Conservation (phyloP, 2,797 vertebrate genomes). For the Monodelphis domestica region DNA sequence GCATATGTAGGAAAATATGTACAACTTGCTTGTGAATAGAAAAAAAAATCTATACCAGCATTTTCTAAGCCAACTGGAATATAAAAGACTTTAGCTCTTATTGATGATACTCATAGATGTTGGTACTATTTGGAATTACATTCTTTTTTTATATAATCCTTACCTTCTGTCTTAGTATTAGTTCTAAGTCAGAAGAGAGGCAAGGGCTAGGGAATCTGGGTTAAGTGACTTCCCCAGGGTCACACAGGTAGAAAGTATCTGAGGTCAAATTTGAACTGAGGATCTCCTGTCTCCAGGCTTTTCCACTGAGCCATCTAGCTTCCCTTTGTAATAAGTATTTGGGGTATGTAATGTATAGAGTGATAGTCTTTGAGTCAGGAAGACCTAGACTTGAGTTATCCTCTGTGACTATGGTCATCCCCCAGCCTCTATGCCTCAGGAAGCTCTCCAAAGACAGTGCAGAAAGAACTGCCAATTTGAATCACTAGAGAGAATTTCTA, state of each 20-base stretch:
- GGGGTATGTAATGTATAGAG: not conserved
- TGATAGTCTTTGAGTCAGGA: not conserved
- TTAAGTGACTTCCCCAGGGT: too few relatives aligned
- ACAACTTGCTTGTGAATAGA: not conserved
- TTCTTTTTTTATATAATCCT: not conserved
- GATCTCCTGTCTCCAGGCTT: too few relatives aligned
- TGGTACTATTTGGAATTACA: not conserved
- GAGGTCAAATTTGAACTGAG: too few relatives aligned
- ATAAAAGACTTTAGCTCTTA: not conserved
- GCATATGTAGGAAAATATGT: not conserved
- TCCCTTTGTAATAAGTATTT: not conserved
- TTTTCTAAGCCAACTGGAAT: not conserved
- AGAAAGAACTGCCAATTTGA: not conserved
- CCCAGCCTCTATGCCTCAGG: not conserved
- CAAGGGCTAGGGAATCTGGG: too few relatives aligned
- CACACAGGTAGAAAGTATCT: too few relatives aligned
- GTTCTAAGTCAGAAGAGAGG: too few relatives aligned
- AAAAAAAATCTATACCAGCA: not conserved
- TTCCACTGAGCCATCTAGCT: too few relatives aligned
- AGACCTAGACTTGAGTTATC: not conserved
- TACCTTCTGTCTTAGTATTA: too few relatives aligned
- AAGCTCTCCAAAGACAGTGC: not conserved
- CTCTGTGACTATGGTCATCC: not conserved
- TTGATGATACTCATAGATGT: not conserved
- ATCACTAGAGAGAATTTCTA: not conserved